Conservation (phyloP, 2,888 invertebrate species). For the Beris morrisii region DNA sequence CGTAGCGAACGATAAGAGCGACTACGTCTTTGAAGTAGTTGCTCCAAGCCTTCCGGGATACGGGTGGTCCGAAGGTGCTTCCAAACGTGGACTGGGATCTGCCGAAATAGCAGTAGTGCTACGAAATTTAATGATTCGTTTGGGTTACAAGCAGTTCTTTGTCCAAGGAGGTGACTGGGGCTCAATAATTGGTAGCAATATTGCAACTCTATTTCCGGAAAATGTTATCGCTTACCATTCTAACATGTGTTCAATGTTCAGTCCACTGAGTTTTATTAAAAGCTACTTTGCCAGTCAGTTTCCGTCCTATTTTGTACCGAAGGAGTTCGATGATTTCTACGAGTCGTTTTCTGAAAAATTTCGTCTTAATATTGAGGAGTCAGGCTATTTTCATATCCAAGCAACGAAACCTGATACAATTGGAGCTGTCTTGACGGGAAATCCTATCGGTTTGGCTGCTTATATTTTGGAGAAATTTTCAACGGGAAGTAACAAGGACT, state of each 20-base stretch:
- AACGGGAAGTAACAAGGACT: constrained; percentile 65
- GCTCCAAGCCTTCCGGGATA: constrained; percentile 71
- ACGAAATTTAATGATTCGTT: constrained; percentile 67
- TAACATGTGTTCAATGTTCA: constrained; percentile 61
- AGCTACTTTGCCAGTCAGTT: constrained; percentile 57
- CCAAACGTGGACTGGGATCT: constrained; percentile 62
- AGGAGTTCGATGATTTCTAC: constrained; percentile 49
- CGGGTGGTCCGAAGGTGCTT: constrained; percentile 66
- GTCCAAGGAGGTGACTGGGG: constrained; percentile 87
- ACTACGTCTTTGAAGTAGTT: constrained; percentile 70
- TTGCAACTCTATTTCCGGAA: constrained; percentile 67
- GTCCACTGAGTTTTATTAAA: constrained; percentile 40
- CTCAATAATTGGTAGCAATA: constrained; percentile 61
- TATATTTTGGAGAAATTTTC: constrained; percentile 89
- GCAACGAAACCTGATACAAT: constrained; percentile 87
- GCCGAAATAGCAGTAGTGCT: constrained; percentile 62
- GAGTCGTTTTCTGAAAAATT: constrained; percentile 53
- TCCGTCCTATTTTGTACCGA: constrained; percentile 60
- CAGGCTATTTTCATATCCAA: constrained; percentile 75
- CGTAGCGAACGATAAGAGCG: constrained; percentile 58
- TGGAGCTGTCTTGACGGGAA: constrained; percentile 57
- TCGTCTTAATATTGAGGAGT: constrained; percentile 53
- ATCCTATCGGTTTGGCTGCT: constrained; percentile 81
- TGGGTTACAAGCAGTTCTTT: constrained; percentile 67
- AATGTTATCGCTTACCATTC: constrained; percentile 63